Conservation (phyloP, 2,797 vertebrate genomes). For the Heteromormyrus szaboi region DNA sequence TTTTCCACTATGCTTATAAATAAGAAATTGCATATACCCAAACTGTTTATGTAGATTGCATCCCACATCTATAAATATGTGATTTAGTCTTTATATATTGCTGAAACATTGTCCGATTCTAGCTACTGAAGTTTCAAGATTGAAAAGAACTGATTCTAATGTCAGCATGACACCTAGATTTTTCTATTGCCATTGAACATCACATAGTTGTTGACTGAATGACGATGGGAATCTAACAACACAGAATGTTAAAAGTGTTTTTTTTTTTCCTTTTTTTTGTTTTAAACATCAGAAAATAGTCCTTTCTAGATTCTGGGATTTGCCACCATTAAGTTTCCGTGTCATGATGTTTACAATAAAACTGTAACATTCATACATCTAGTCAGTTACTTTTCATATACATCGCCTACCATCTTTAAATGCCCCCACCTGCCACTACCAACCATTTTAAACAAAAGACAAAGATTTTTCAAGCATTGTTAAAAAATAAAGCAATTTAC, state of each 20-base stretch:
- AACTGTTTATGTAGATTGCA: slow-evolving; percentile 62
- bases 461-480: slow-evolving; percentile 82
- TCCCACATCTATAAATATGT: slow-evolving; percentile 60
- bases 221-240: slow-evolving; percentile 48
- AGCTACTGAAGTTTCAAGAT: slow-evolving; percentile 51
- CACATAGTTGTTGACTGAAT: slow-evolving; percentile 51
- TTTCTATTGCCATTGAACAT: slow-evolving; percentile 54
- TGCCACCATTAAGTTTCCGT: slow-evolving; percentile 91
- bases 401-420: slow-evolving; percentile 79
- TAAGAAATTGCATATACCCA: slow-evolving; percentile 77
- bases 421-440: slow-evolving; percentile 78
- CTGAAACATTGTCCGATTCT: slow-evolving; percentile 58
- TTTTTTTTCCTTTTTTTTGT: slow-evolving; percentile 33
- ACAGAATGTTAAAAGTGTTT: slow-evolving; percentile 37
- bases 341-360: slow-evolving; percentile 89
- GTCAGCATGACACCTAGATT: slow-evolving; percentile 45
- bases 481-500: slow-evolving; percentile 89
- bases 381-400: slow-evolving; percentile 72
- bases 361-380: slow-evolving; percentile 84
- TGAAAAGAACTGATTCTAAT: slow-evolving; percentile 53
- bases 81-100: slow-evolving; percentile 61
- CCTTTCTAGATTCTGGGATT: slow-evolving; percentile 67
- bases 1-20: slow-evolving; percentile 68
- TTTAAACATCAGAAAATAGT: slow-evolving; percentile 42
- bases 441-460: slow-evolving; percentile 70